Conservation (phyloP, 1,140 invertebrate species). For the Trachymyrmex septentrionalis region DNA sequence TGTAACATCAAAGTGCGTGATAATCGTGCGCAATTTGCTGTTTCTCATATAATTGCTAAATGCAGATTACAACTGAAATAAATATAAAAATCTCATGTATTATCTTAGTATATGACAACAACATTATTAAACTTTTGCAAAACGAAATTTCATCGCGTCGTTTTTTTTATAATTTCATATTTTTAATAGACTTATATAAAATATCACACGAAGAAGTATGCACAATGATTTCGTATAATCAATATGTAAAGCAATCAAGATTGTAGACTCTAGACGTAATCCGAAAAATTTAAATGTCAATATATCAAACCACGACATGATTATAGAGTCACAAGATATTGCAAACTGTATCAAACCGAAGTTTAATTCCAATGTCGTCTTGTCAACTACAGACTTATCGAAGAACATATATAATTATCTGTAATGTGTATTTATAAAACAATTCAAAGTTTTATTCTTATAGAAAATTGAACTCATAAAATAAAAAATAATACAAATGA, state of each 20-base stretch:
- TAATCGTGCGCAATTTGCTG: not conserved
- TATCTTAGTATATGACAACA: not conserved
- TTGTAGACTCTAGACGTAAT: not conserved
- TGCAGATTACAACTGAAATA: not conserved
- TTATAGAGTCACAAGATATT: conserved; percentile 36
- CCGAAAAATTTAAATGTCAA: conserved; percentile 26
- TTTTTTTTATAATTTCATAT: not conserved
- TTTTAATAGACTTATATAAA: not conserved
- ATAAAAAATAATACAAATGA: not conserved
- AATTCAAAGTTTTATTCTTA: not conserved
- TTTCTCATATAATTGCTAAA: not conserved
- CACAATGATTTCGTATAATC: not conserved
- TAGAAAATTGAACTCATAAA: not conserved
- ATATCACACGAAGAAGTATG: not conserved
- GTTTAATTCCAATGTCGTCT: conserved; percentile 55
- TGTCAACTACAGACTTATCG: conserved; percentile 37
- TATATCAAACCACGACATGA: conserved; percentile 23
- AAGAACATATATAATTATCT: conserved; percentile 2
- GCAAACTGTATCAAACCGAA: conserved; percentile 28
- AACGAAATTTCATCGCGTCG: not conserved
- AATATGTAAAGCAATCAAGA: not conserved
- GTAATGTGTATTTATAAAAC: not conserved
- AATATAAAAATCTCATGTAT: not conserved
- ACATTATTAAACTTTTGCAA: not conserved
- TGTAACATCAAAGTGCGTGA: conserved; percentile 19